Conservation (phyloP, 2,888 invertebrate genomes). For the Julus scandinavius region DNA sequence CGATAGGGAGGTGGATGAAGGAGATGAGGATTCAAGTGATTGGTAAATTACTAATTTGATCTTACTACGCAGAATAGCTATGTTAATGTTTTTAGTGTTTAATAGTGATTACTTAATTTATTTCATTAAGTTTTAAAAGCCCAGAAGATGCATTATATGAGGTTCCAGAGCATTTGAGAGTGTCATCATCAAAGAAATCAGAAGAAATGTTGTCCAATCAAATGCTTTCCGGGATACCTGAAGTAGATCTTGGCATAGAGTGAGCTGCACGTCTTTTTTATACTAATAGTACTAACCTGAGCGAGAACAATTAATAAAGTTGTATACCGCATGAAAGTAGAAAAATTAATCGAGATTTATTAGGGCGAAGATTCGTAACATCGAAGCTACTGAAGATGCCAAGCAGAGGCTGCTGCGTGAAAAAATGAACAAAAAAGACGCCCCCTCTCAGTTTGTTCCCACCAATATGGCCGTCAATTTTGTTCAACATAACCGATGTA, state of each 20-base stretch:
- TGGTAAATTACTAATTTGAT: too few species aligned
- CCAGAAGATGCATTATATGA: conserved; percentile 86
- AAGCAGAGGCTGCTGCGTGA: conserved; percentile 92
- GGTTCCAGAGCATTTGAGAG: conserved; percentile 87
- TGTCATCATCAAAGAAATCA: conserved; percentile 86
- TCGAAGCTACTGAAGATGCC: conserved; percentile 98
- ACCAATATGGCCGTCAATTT: conserved; percentile 99
- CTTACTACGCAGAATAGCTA: neutral
- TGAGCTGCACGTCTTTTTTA: conserved; percentile 63
- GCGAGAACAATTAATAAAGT: too few species aligned
- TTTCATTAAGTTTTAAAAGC: conserved; percentile 51
- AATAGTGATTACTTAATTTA: neutral
- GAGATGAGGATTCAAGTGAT: neutral
- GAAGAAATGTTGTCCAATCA: conserved; percentile 99
- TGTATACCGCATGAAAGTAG: too few species aligned
- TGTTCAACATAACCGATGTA: conserved; percentile 95
- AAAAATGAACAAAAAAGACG: conserved; percentile 89
- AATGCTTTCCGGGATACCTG: conserved; percentile 99
- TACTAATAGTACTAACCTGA: too few species aligned
- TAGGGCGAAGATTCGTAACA: conserved; percentile 95
- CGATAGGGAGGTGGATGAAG: neutral
- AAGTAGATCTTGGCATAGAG: conserved; percentile 99
- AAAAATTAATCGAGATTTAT: neutral
- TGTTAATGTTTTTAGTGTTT: neutral
- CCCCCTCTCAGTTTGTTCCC: conserved; percentile 94